A percentile compares a stretch with the other conserved stretches of the same genome.
Evolutionary conservation across 2,888 invertebrate species (phyloP).

Genomic region (Lepidocyrtinus sp.): DNA sequence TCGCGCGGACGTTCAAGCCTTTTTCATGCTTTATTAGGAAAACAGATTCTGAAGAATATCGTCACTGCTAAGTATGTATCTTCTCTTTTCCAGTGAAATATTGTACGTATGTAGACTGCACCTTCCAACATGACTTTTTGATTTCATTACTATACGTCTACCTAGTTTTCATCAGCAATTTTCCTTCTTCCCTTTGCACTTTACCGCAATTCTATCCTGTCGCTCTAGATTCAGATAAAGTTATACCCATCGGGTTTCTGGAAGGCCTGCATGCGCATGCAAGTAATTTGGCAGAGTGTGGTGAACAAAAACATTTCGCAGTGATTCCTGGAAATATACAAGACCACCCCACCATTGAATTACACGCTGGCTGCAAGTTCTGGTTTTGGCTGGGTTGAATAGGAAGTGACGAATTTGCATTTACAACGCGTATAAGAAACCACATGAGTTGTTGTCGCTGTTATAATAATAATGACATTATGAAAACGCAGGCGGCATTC

Average conservation of each 20-base stretch:
- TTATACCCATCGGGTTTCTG: background rate
- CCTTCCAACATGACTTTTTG: conserved; percentile 1
- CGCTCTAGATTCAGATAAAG: background rate
- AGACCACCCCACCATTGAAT: no score
- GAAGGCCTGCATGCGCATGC: background rate
- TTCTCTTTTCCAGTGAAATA: background rate
- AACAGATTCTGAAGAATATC: background rate
- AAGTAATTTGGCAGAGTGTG: background rate
- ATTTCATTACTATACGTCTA: background rate
- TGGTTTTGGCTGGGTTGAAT: no score
- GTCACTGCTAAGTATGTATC: conserved; percentile 6
- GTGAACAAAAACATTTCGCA: background rate
- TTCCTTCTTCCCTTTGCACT: background rate
- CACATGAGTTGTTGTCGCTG: no score
- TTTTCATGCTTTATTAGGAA: conserved; percentile 32
- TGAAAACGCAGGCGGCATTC: background rate
- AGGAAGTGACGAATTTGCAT: background rate
- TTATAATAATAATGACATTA: background rate
- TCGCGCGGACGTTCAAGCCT: conserved; percentile 19
- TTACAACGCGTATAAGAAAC: background rate
- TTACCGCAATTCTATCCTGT: background rate
- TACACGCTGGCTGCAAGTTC: no score
- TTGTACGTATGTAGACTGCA: no score
- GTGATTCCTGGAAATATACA: background rate
- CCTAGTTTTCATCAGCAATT: background rate